These are phyloP conservation scores for Arizona elegans DNA, from an alignment of 2,113 vertebrate species.

Conservation along the genomic window DNA sequence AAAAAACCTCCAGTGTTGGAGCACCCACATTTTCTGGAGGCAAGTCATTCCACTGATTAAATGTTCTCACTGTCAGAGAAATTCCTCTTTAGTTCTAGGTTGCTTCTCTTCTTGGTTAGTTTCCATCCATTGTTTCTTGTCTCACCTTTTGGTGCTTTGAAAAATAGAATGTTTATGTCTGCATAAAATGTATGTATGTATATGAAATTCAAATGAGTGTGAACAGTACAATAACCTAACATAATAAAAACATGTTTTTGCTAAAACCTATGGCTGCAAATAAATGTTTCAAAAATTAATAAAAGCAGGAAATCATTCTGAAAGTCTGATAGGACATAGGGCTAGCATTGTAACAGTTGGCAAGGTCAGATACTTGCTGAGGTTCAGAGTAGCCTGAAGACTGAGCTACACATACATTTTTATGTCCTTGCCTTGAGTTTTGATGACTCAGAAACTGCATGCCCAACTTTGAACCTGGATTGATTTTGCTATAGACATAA, in stretches of 20 bases:
- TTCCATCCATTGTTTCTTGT: not conserved
- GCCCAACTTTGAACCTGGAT: not conserved
- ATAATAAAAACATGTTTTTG: not conserved
- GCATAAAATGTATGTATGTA: constrained; percentile 3
- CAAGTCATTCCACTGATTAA: too few relatives aligned
- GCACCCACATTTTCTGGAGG: not conserved
- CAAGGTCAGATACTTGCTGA: not conserved
- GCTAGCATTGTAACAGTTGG: not conserved
- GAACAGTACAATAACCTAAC: constrained; percentile 36
- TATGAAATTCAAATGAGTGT: constrained; percentile 56
- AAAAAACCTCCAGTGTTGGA: not conserved
- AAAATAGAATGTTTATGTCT: not conserved
- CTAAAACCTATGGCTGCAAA: not conserved
- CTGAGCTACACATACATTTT: not conserved
- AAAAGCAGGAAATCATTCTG: not conserved
- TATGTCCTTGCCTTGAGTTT: not conserved
- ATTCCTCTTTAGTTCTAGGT: too few relatives aligned
- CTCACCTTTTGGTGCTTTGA: not conserved
- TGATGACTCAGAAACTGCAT: not conserved
- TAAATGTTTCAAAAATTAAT: not conserved
- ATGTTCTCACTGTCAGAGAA: too few relatives aligned
- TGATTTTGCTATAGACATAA: not conserved
- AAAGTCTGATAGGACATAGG: constrained; percentile 15
- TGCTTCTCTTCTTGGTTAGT: too few relatives aligned
- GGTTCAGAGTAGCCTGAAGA: not conserved